Percentiles rank a stretch among this genome's conserved stretches.
Evolutionary conservation across 1,140 invertebrate species (phyloP).

Genomic region (Aphaenogaster ashmeadi): DNA sequence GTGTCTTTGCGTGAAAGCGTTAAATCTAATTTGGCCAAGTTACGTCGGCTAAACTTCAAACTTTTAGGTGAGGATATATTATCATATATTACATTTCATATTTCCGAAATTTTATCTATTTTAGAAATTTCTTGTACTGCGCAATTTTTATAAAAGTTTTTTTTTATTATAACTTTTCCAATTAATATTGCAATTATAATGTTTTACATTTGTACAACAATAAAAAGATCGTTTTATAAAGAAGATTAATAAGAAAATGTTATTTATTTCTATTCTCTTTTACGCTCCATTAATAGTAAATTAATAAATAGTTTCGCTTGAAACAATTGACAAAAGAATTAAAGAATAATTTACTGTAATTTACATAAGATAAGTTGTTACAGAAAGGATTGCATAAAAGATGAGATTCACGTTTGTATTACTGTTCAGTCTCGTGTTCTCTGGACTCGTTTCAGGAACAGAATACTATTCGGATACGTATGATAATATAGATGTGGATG

Average conservation of each 20-base stretch:
- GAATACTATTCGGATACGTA: conserved; percentile 43
- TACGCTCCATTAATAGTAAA: neutral
- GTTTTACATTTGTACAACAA: neutral
- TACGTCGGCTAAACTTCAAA: neutral
- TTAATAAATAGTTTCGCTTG: neutral
- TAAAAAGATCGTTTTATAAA: neutral
- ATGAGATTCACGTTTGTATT: conserved; percentile 17
- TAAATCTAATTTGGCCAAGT: neutral
- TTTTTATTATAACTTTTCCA: neutral
- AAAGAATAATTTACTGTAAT: conserved; percentile 6
- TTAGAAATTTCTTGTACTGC: neutral
- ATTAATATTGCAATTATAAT: neutral
- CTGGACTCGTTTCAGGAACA: conserved; percentile 20
- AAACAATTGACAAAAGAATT: conserved; percentile 10
- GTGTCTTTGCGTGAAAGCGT: neutral
- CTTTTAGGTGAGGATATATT: neutral
- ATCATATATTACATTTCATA: neutral
- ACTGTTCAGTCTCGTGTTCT: neutral
- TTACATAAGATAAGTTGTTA: neutral
- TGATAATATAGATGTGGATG: conserved; percentile 52
- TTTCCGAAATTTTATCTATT: neutral
- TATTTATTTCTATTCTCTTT: neutral
- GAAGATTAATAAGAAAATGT: neutral
- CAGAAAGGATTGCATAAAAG: neutral
- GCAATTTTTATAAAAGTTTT: neutral